phyloP scores from a whole-genome alignment of 2,888 invertebrate genomes.

The Dryobota labecula region DNA sequence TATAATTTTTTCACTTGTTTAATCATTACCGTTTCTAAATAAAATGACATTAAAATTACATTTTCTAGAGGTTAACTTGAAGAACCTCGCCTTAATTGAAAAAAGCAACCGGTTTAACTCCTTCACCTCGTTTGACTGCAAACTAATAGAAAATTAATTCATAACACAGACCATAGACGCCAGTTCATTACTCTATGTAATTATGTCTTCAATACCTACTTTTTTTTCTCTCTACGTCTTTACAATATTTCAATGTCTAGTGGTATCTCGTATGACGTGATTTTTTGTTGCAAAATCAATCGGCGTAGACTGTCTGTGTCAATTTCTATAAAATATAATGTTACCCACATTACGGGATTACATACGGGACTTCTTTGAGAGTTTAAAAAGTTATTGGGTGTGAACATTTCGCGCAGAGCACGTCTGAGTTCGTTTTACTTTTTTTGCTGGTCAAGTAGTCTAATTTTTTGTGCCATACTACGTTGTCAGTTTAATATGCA shows the following conservation, averaged over 20 bases:
- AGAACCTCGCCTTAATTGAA: no score
- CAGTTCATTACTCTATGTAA: slow-evolving; percentile 60
- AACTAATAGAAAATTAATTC: slow-evolving; percentile 32
- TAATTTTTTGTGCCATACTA: neutral
- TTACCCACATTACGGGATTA: slow-evolving; percentile 67
- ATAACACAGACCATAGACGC: slow-evolving; percentile 44
- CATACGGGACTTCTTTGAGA: slow-evolving; percentile 64
- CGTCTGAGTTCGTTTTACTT: slow-evolving; percentile 24
- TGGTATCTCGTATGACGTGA: slow-evolving; percentile 11
- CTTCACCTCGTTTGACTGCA: slow-evolving; percentile 10
- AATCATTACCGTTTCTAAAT: no score
- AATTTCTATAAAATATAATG: slow-evolving; percentile 57
- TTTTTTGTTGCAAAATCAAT: slow-evolving; percentile 60
- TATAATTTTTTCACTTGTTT: no score
- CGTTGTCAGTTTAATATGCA: neutral
- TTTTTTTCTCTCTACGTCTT: slow-evolving; percentile 36
- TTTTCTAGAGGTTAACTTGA: no score
- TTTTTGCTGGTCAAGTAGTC: slow-evolving; percentile 14
- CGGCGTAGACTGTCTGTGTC: slow-evolving; percentile 39
- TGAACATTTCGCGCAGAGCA: slow-evolving; percentile 14
- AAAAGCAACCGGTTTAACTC: slow-evolving; percentile 4
- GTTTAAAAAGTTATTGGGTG: slow-evolving; percentile 34
- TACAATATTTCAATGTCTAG: slow-evolving; percentile 59
- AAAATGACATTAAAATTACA: no score
- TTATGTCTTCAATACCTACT: slow-evolving; percentile 33